Base-by-base conservation (phyloP, 2,113 vertebrate species). In the Gnathonemus echidnorhynchus region DNA sequence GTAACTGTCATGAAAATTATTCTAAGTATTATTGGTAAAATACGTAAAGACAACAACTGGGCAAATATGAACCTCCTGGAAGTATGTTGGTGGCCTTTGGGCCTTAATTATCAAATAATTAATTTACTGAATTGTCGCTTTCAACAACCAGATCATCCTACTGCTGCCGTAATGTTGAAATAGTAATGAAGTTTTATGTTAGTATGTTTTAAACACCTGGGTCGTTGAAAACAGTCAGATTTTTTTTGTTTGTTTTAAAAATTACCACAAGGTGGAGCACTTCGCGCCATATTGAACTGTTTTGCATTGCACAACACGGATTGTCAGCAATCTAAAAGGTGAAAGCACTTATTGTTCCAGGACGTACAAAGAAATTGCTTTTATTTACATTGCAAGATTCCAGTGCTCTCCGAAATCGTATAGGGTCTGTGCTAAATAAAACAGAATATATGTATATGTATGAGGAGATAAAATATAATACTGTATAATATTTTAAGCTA, bases 261-360 rank as follows among this genome's bases (percentile, higher is more conserved):
- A 35, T 7, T 0, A 27, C 93, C 95, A 92, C 93, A 46, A 94
- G 95, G 92, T 95, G 94, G 93, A 94, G 92, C 91, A 87, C 90
- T 92, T 89, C 88, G 56, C 91, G 10, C 17, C 91, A 83, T 19
- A 84, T 93, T 93, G 66, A 50, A 17, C 83, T 27, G 56, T 90
- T 39, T 17, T 31, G 31, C 49, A 27, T 52, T 52, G 11, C 86
- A 56, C 9, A 87, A n/a, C 48, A 52, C 3, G n/a, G 85, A n/a
- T 87, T 87, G 50, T 27, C 50, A 42, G 49, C 24, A 31, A 13
- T 50, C 27, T 21, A 24, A 56, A 87, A 53, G 31, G 84, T 49
- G 9, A 50, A 87, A 45, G 13, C 2, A 35, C 49, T 87, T 53
- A 53, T 13, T 87, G 11, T 87, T 87, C 5, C 31, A 35, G 45